A percentile compares a stretch with the other conserved stretches of the same genome.
Evolutionary conservation across 2,113 vertebrate species (phyloP).

Genomic region (Ancistrus triradiatus): DNA sequence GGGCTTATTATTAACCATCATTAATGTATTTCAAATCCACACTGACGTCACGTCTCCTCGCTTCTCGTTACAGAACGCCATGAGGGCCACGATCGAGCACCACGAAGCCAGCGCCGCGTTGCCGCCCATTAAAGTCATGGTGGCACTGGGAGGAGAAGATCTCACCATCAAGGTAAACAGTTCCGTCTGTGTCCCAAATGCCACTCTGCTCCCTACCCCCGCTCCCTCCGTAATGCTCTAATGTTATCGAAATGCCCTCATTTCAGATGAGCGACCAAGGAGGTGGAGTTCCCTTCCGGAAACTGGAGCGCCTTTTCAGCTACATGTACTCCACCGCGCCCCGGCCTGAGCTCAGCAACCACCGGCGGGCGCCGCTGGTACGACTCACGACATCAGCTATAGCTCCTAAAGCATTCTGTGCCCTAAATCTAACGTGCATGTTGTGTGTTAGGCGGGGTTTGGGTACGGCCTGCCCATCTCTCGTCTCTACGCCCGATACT

Average conservation of each 20-base stretch:
- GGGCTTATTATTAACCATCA: background rate
- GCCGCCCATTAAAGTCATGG: conserved; percentile 76
- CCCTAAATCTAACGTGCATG: too few relatives aligned
- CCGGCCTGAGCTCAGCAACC: conserved; percentile 64
- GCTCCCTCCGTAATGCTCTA: background rate
- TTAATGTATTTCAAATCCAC: background rate
- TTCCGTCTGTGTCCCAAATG: background rate
- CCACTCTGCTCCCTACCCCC: background rate
- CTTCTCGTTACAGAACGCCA: conserved; percentile 72
- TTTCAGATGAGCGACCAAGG: conserved; percentile 82
- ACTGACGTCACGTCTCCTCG: background rate
- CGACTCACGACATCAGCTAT: too few relatives aligned
- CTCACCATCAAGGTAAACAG: conserved; percentile 77
- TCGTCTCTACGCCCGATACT: conserved; percentile 85
- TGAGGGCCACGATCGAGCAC: conserved; percentile 84
- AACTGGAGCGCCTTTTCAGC: conserved; percentile 83
- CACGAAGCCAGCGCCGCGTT: conserved; percentile 72
- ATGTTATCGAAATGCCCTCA: background rate
- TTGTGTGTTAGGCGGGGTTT: conserved; percentile 72
- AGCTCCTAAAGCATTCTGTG: too few relatives aligned
- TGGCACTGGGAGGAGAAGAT: conserved; percentile 81
- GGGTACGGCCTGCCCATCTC: conserved; percentile 86
- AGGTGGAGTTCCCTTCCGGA: conserved; percentile 77
- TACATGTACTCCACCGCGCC: conserved; percentile 88
- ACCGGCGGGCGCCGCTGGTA: conserved; percentile 75